Base-by-base conservation (phyloP, 2,888 invertebrate species). In the Cerastis leucographa region DNA sequence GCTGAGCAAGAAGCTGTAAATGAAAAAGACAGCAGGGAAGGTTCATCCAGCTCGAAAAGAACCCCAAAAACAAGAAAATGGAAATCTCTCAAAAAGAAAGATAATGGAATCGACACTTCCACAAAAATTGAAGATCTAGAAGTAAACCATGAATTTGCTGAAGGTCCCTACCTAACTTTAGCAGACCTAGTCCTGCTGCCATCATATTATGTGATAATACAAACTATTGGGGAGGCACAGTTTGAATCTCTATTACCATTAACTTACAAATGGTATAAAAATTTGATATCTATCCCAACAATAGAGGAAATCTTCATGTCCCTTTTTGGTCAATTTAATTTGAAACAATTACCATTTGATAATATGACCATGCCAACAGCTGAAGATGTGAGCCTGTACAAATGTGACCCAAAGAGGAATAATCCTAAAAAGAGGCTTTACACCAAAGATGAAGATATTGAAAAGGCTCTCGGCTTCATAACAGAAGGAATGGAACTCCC, bases 131-230 rank as follows among this genome's bases (percentile, higher is more conserved):
- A 83, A 56, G 74, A 78, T 78, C 92, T 97, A 22, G 93, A 97
- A 83, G 93, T 97, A 11, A 97, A 96, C 56, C 99, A 99, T 92
- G 95, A 97, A 70, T 99, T 97, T 96, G 98, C 98, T 4, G 99
- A 99, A 95, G 99, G 99, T 1, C 97, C 98, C 2, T 97, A 97
- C 83, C 97, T 99, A 89, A 98, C 99, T 0, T 94, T 99, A 86
- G 98, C 99, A 7, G 99, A 99, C 94, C 92, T 99, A 61, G 97
- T 99, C 78, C 96, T 99, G 76, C 97, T 98, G 88, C 97, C 98
- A 2, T 97, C 98, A 89, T 97, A 98, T 89, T 95, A 97, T 82
- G 94, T 98, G 46, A 93, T 98, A 69, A 94, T 97, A 49, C 93
- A 97, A 82, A 92, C 94, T 54, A 94, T 97, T 71, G 94, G 94